These are phyloP conservation scores for Malacoraja senta DNA, from an alignment of 2,797 vertebrate species.

Conservation along the genomic window DNA sequence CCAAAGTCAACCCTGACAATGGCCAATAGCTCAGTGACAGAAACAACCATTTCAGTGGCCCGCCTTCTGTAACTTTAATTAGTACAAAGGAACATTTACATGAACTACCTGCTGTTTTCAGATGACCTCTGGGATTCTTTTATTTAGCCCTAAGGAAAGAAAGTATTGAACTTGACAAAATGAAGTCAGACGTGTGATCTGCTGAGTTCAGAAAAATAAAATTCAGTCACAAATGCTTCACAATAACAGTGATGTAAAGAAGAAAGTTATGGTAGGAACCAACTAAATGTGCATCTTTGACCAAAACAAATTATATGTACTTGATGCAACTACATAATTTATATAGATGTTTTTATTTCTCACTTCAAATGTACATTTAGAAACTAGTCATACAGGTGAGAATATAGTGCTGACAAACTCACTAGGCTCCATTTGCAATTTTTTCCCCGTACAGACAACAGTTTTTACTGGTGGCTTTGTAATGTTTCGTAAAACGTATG, in stretches of 20 bases:
- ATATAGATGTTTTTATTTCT: conserved; percentile 61
- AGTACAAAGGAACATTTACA: conserved; percentile 96
- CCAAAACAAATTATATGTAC: conserved; percentile 90
- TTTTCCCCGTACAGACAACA: conserved; percentile 65
- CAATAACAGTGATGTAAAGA: conserved; percentile 30
- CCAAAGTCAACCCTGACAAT: conserved; percentile 99
- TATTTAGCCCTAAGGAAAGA: conserved; percentile 93
- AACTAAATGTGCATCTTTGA: conserved; percentile 75
- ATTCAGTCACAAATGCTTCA: conserved; percentile 27
- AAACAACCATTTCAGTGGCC: conserved; percentile 88
- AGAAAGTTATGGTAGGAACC: conserved; percentile 76
- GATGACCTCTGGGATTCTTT: conserved; percentile 99
- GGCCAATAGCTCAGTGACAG: conserved; percentile 98
- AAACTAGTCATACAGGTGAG: conserved; percentile 21
- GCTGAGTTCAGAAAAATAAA: conserved; percentile 61
- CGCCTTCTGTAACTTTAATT: conserved; percentile 97
- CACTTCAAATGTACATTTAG: conserved; percentile 37
- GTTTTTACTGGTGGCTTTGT: conserved; percentile 81
- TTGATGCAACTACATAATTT: conserved; percentile 92
- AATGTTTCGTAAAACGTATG: conserved; percentile 74
- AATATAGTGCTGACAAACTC: conserved; percentile 28
- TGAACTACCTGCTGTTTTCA: conserved; percentile 94
- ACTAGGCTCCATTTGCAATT: conserved; percentile 40
- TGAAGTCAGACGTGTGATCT: conserved; percentile 78
- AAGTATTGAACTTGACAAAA: conserved; percentile 75